Base-by-base conservation (phyloP, 1,140 invertebrate species). In the Drosophila biarmipes region DNA sequence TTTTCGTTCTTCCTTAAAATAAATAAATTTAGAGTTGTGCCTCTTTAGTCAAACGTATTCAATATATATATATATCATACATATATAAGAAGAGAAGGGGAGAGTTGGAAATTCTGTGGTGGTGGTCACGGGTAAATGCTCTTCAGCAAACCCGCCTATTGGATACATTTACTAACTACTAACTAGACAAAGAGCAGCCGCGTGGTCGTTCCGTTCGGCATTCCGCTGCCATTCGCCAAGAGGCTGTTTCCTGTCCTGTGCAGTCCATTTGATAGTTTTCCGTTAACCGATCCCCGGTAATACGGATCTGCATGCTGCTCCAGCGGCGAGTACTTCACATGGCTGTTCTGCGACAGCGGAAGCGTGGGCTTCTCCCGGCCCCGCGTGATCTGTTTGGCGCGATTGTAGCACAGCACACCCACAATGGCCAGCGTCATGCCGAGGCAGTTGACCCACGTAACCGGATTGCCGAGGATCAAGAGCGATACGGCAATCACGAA, bases 341-440 rank as follows among this genome's bases (percentile, higher is more conserved):
- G 66, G 76, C 66, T 79, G 63, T 53, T 80, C 40, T 80, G 69
- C 24, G 78, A 63, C 12, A 76, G 34, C 12, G 80, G 74, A 55
- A 80, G 48, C 40, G 85, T 75, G 6, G 79, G 74, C 8, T 75
- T 48, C 15, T 90, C 74, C 6, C 66, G 56, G 4, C 64, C 43
- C 52, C 55, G 85, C 3, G 90, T 69, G 14, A 92, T 62, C 17
- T 92, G 91, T 52, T 92, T 92, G 15, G 91, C 91, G n/a, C 91
- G 73, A 92, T 99, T 99, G 92, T 99, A 99, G 49, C 94, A 94
- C 11, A 99, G 93, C 21, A 99, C 98, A 31, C 98, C 98, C 55
- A 96, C 93, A 64, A 98, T 96, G 4, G 98, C 98, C 61, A 98
- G 85, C 31, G 95, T 92, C 98, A 99, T 99, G 38, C 98, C 98